phyloP scores from a whole-genome alignment of 2,888 invertebrate genomes.

The Prosopocoilus inquinatus region DNA sequence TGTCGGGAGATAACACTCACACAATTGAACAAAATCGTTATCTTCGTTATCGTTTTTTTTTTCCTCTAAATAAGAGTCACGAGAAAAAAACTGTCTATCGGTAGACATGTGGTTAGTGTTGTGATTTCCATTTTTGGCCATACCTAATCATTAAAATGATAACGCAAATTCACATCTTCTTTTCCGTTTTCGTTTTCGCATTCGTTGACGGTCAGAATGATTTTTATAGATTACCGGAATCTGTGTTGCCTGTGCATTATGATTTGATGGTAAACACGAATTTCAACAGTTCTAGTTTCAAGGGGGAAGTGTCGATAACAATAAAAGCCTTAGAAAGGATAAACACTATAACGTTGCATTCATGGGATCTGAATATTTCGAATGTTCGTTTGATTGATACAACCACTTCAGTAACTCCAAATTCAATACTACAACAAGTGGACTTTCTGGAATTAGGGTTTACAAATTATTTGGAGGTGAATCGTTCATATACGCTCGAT shows the following conservation, averaged over 20 bases:
- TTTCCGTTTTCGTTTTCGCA: too few relatives aligned
- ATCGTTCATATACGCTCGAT: neutral
- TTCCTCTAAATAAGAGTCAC: too few relatives aligned
- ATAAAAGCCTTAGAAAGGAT: conserved; percentile 4
- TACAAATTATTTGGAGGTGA: neutral
- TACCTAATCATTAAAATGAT: too few relatives aligned
- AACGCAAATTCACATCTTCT: too few relatives aligned
- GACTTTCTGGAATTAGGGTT: conserved; percentile 13
- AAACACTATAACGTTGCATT: conserved; percentile 18
- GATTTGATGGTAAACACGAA: conserved; percentile 16
- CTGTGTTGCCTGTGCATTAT: conserved; percentile 17
- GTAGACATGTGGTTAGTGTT: too few relatives aligned
- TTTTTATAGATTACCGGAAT: conserved; percentile 17
- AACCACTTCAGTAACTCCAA: neutral
- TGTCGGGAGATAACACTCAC: too few relatives aligned
- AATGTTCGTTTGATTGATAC: too few relatives aligned
- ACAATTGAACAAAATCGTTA: too few relatives aligned
- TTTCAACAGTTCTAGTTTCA: conserved; percentile 4
- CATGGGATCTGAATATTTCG: neutral
- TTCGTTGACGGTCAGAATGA: too few relatives aligned
- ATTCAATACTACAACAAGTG: neutral
- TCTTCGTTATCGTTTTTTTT: too few relatives aligned
- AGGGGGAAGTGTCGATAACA: conserved; percentile 17
- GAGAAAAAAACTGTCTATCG: too few relatives aligned
- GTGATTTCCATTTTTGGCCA: too few relatives aligned